Evolutionary conservation across 2,888 invertebrate genomes (phyloP).

Genomic region (Cantharis lateralis): DNA sequence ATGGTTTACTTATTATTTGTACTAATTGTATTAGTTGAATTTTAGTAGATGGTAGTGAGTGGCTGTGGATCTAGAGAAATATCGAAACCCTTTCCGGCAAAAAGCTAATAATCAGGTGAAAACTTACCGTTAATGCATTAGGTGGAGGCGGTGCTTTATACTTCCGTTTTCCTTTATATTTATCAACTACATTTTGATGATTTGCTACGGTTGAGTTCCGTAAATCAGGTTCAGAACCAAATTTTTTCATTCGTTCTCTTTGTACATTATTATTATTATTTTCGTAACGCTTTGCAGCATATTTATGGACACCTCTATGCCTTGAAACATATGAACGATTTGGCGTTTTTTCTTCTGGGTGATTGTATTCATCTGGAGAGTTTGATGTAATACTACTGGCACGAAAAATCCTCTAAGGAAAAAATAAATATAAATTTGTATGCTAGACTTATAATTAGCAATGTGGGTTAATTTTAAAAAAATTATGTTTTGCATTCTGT

Average conservation of each 20-base stretch:
- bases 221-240: constrained; percentile 78
- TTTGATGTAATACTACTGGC: constrained; percentile 33
- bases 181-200: constrained; percentile 54
- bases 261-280: constrained; percentile 39
- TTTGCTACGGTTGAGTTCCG: constrained; percentile 36
- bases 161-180: constrained; percentile 68
- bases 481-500: background rate
- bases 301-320: constrained; percentile 16
- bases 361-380: constrained; percentile 24
- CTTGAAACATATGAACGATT: constrained; percentile 19
- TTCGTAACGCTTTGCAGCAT: constrained; percentile 27
- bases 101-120: constrained; percentile 12
- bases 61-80: background rate
- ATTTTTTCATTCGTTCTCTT: constrained; percentile 59
- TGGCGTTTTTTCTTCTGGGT: constrained; percentile 12
- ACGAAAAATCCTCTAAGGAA: constrained; percentile 30
- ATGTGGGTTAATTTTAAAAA: background rate
- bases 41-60: too few species aligned
- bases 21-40: too few species aligned
- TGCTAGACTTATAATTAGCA: too few species aligned
- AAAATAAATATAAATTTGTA: background rate
- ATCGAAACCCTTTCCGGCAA: background rate
- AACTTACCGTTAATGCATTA: constrained; percentile 41
- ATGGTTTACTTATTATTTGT: too few species aligned
- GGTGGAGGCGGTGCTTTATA: constrained; percentile 77